Evolutionary conservation across 2,113 vertebrate species (phyloP).

Genomic region (Okapia johnstoni): DNA sequence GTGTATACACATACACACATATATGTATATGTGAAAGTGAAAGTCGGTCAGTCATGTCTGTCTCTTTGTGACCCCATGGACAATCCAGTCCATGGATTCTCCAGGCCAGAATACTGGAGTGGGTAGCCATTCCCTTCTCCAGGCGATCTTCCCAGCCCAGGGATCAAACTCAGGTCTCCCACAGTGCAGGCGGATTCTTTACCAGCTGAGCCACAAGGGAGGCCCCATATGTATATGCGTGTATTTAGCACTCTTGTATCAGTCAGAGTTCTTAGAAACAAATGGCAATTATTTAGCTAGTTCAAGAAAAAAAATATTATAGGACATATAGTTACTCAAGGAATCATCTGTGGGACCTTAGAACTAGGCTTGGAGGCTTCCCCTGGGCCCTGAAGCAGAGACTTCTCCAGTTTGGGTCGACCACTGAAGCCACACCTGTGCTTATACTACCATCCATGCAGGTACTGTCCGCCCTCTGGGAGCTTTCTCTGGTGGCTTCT

Average conservation of each 20-base stretch:
- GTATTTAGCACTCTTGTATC: background rate
- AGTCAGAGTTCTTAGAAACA: background rate
- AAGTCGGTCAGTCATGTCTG: no score
- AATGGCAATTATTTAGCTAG: background rate
- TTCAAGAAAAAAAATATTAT: background rate
- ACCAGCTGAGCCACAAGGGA: background rate
- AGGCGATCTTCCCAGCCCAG: background rate
- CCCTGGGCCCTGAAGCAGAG: background rate
- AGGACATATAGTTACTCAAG: background rate
- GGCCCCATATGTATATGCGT: background rate
- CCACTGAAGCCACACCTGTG: rapidly evolving
- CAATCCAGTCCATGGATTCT: no score
- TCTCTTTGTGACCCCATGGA: no score
- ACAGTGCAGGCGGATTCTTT: rapidly evolving
- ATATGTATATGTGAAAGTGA: no score
- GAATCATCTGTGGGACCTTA: background rate
- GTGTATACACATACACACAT: background rate
- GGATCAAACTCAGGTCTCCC: background rate
- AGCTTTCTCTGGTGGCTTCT: no score
- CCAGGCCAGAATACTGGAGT: no score
- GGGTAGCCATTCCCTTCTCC: background rate
- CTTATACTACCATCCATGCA: rapidly evolving
- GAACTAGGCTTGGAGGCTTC: background rate
- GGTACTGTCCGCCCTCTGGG: no score
- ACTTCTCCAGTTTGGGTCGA: no score